A percentile compares a stretch with the other conserved stretches of the same genome.
Conservation (phyloP, 2,113 vertebrate genomes). For the Xenopus borealis region DNA sequence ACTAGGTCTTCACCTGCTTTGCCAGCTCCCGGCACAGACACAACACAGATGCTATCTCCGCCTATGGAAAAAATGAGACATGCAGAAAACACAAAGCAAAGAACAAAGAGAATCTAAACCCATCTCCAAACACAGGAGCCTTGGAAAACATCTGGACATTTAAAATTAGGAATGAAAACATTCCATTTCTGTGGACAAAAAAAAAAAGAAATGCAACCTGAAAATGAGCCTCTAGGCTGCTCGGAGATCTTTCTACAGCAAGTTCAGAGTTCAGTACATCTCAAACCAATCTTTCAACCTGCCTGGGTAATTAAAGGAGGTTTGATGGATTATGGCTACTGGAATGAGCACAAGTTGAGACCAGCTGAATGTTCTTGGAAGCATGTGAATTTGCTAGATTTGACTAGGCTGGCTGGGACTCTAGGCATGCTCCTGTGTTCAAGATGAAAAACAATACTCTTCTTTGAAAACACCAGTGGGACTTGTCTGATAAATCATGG, state of each 20-base stretch:
- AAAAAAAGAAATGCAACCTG: not conserved
- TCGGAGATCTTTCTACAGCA: conserved; percentile 1
- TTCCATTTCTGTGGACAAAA: conserved; percentile 15
- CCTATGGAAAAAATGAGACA: conserved; percentile 36
- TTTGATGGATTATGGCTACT: conserved; percentile 34
- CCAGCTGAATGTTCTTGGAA: conserved; percentile 4
- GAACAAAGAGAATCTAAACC: conserved; percentile 23
- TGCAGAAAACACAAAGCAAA: conserved; percentile 11
- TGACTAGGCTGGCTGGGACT: not conserved
- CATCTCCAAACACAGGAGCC: conserved; percentile 20
- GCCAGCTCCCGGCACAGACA: conserved; percentile 3
- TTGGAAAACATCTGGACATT: conserved; percentile 41
- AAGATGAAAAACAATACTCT: not conserved
- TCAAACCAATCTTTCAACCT: conserved; percentile 9
- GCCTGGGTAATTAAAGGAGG: conserved; percentile 12
- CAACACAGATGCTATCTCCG: conserved; percentile 17
- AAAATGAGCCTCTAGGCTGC: conserved; percentile 9
- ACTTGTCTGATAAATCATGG: not conserved
- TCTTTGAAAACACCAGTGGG: not conserved
- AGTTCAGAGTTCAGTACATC: not conserved
- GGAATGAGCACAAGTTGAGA: conserved; percentile 6
- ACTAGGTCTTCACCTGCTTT: conserved; percentile 15
- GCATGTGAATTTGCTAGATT: not conserved
- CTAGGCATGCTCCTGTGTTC: not conserved
- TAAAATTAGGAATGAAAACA: conserved; percentile 42